These are phyloP conservation scores for Ceriagrion tenellum DNA, from an alignment of 2,888 invertebrate genomes.

Conservation along the genomic window DNA sequence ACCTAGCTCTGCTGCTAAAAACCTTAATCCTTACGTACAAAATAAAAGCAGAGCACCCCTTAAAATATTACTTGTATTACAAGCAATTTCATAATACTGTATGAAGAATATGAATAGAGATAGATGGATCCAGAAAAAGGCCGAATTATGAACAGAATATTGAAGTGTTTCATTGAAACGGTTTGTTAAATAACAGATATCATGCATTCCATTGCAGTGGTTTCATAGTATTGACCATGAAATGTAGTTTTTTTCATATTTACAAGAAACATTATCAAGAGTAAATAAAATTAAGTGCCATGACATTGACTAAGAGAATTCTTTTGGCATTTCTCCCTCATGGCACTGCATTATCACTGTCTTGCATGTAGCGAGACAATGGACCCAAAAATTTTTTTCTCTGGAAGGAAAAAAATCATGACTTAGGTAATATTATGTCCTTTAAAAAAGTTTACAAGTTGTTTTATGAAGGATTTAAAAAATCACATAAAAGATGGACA, in stretches of 20 bases:
- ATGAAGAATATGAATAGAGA: not conserved
- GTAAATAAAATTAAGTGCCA: constrained; percentile 47
- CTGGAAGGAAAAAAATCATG: not conserved
- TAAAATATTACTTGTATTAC: constrained; percentile 4
- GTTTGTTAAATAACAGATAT: not conserved
- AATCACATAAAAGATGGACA: constrained; percentile 45
- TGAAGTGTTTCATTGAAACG: not conserved
- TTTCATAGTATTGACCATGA: not conserved
- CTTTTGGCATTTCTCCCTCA: constrained; percentile 28
- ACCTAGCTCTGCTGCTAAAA: constrained; percentile 40
- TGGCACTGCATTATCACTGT: constrained; percentile 63
- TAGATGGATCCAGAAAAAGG: not conserved
- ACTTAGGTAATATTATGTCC: not conserved
- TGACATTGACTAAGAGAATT: constrained; percentile 23
- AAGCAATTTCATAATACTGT: not conserved
- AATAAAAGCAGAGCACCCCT: constrained; percentile 34
- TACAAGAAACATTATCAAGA: constrained; percentile 11
- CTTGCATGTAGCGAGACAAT: constrained; percentile 51
- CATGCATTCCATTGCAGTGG: constrained; percentile 31
- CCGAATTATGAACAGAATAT: not conserved
- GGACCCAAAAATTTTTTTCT: constrained; percentile 40
- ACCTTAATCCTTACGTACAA: constrained; percentile 37
- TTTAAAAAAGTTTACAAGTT: constrained; percentile 10
- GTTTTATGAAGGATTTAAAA: constrained; percentile 51
- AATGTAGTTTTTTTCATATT: not conserved